Conservation (phyloP, 2,113 vertebrate species). For the Caloenas nicobarica region DNA sequence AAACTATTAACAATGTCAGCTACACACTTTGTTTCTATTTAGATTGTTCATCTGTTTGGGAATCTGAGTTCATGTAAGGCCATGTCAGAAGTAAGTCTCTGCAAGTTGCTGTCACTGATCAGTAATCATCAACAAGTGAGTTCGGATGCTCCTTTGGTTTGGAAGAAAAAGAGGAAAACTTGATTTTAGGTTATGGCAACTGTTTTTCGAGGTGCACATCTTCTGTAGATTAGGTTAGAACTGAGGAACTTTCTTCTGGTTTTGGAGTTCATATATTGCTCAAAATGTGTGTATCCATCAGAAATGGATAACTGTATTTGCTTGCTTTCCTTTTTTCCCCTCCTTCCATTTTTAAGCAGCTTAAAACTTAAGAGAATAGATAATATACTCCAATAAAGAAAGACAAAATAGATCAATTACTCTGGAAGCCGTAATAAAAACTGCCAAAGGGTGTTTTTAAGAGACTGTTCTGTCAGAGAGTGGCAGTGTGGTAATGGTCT, state of each 20-base stretch:
- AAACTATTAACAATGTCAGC: background rate
- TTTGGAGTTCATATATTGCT: background rate
- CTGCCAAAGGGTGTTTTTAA: background rate
- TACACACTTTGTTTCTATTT: background rate
- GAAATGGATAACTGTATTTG: background rate
- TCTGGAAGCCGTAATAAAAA: background rate
- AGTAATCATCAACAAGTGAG: background rate
- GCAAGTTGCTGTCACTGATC: background rate
- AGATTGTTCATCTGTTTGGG: background rate
- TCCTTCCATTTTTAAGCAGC: background rate
- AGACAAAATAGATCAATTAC: background rate
- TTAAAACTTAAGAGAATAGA: background rate
- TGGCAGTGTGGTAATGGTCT: background rate
- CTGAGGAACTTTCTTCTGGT: background rate
- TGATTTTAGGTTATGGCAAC: background rate
- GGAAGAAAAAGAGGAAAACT: background rate
- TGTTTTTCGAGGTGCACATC: background rate
- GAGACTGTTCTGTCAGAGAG: background rate
- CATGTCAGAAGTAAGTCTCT: background rate
- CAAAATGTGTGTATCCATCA: background rate
- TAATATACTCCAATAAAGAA: background rate
- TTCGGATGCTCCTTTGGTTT: background rate
- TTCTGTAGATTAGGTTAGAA: background rate
- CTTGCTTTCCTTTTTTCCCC: background rate
- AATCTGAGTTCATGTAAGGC: background rate